Percentiles rank a stretch among this genome's conserved stretches.
Evolutionary conservation across 2,113 vertebrate species (phyloP).

Genomic region (Myiozetetes cayanensis): DNA sequence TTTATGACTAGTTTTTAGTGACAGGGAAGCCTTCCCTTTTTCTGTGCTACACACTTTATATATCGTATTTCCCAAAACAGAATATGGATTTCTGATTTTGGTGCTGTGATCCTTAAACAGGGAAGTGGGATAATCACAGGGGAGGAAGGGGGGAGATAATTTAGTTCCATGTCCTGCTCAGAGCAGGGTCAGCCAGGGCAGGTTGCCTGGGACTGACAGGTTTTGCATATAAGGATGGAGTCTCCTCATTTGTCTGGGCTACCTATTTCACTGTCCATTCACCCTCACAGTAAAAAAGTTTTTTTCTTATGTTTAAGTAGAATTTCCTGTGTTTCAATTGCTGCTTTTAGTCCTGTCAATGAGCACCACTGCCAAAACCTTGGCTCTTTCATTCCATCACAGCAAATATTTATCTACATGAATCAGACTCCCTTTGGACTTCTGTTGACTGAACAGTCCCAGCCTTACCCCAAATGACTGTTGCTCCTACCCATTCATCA

Average conservation of each 20-base stretch:
- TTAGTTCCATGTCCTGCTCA: background rate
- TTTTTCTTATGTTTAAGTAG: background rate
- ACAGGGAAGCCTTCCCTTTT: background rate
- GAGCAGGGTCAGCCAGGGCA: background rate
- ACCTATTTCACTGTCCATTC: background rate
- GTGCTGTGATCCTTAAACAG: background rate
- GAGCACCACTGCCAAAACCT: background rate
- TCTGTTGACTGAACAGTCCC: background rate
- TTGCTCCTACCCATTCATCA: background rate
- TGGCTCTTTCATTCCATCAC: background rate
- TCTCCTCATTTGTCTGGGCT: background rate
- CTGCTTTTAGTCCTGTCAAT: background rate
- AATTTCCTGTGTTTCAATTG: background rate
- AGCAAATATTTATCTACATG: background rate
- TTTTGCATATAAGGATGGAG: background rate
- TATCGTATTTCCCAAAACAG: background rate
- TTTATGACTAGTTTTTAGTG: background rate
- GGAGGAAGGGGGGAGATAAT: background rate
- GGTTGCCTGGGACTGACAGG: background rate
- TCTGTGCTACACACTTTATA: background rate
- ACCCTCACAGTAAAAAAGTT: accelerated
- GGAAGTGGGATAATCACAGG: background rate
- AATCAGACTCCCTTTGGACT: background rate
- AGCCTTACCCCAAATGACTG: background rate
- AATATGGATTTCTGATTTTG: background rate